Evolutionary conservation across 2,113 vertebrate species (phyloP).

Genomic region (Caranx ignobilis): DNA sequence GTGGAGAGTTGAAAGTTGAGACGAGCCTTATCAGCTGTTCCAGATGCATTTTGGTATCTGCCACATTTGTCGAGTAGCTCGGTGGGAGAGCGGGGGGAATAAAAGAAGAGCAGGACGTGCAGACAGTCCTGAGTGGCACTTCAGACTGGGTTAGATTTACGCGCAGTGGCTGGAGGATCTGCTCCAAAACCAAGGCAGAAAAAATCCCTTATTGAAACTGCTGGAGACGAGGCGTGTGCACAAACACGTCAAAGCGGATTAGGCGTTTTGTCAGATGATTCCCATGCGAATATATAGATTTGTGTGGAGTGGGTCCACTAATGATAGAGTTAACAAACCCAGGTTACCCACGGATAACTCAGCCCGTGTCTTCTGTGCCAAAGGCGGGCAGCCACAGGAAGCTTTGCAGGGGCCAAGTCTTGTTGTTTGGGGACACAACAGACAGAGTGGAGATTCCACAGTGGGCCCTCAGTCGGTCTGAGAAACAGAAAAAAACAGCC

Average conservation of each 20-base stretch:
- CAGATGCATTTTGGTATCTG: slow-evolving; percentile 62
- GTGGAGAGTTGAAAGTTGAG: slow-evolving; percentile 38
- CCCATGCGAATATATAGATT: slow-evolving; percentile 53
- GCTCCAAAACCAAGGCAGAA: slow-evolving; percentile 17
- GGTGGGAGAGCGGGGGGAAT: background rate
- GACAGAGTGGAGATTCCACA: background rate
- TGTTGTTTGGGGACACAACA: slow-evolving; percentile 16
- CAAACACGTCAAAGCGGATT: slow-evolving; percentile 63
- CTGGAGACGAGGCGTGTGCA: slow-evolving; percentile 43
- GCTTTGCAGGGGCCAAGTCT: slow-evolving; percentile 21
- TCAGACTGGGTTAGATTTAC: slow-evolving; percentile 27
- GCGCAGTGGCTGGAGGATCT: slow-evolving; percentile 29
- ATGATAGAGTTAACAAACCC: slow-evolving; percentile 73
- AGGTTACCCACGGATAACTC: slow-evolving; percentile 69
- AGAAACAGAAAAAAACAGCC: background rate
- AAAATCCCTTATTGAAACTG: slow-evolving; percentile 6
- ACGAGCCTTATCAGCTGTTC: slow-evolving; percentile 72
- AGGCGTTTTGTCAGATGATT: slow-evolving; percentile 59
- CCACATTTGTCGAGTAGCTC: slow-evolving; percentile 63
- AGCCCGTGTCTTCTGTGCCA: slow-evolving; percentile 44
- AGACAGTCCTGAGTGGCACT: slow-evolving; percentile 14
- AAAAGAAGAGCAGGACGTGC: slow-evolving; percentile 15
- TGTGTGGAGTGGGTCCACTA: slow-evolving; percentile 58
- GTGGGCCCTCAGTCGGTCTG: background rate
- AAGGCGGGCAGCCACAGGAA: slow-evolving; percentile 60